Base-by-base conservation (phyloP, 2,113 vertebrate genomes). In the Brachyistius frenatus region DNA sequence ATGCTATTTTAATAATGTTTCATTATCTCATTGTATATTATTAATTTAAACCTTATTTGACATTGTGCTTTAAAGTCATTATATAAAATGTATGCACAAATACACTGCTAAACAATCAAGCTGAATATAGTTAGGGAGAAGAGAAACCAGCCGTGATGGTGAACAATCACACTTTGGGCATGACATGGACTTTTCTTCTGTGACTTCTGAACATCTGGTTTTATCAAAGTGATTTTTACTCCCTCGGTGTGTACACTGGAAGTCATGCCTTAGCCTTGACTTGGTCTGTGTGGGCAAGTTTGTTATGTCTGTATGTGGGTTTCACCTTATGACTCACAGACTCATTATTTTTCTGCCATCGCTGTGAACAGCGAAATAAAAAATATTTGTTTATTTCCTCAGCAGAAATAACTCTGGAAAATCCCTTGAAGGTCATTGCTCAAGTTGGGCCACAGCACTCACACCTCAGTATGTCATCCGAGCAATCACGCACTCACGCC, bases 241-340 rank as follows among this genome's bases (percentile, higher is more conserved):
- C 36, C 5, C 53, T 55, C 35, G 3, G 35, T 62, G 61, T 30
- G 53, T 30, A 46, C 54, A 64, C 2, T 1, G 56, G 32, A 44
- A 68, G 71, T 67, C 67, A 66, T 78, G 64, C 23, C 37, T 71
- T 46, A 36, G 68, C 76, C 62, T 80, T 63, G 78, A 73, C 61
- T 78, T 32, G 62, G 63, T 52, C 53, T 0, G 4, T 87, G 79
- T 69, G 84, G 76, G 47, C 53, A 75, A 10, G 10, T 78, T 80
- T 89, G 86, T 91, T 92, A 87, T 91, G 89, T 90, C 89, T 91
- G 75, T 65, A n/a, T 62, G 58, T 35, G 36, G 82, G 66, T 83
- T 83, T 86, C 35, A 53, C 57, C 31, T 52, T 8, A 33, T 91
- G 88, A 92, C 70, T 91, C 90, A 91, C 31, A 53, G 54, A 53